Conservation (phyloP, 2,888 invertebrate species). For the Chelonus formosanus region DNA sequence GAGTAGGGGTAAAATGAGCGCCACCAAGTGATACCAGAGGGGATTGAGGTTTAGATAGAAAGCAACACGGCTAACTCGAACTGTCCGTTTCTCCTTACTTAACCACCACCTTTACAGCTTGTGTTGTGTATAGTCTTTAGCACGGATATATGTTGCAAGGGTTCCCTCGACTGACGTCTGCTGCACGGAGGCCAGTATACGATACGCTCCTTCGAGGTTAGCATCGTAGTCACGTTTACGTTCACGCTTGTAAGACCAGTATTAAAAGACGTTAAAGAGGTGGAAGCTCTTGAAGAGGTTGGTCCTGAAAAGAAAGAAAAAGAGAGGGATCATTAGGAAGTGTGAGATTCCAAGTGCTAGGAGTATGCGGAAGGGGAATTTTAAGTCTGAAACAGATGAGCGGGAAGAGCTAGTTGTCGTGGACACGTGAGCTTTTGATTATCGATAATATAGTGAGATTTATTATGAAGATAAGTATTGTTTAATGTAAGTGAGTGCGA, state of each 20-base stretch:
- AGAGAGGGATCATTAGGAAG: slow-evolving; percentile 4
- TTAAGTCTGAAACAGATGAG: slow-evolving; percentile 30
- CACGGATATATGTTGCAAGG: slow-evolving; percentile 45
- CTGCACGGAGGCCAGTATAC: slow-evolving; percentile 53
- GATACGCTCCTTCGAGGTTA: slow-evolving; percentile 55
- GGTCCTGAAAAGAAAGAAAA: slow-evolving; percentile 4
- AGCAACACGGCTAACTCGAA: slow-evolving; percentile 21
- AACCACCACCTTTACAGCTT: slow-evolving; percentile 32
- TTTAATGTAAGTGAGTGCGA: neutral
- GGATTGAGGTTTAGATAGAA: slow-evolving; percentile 40
- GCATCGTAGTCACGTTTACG: slow-evolving; percentile 43
- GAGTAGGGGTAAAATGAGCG: slow-evolving; percentile 11
- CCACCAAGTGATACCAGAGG: slow-evolving; percentile 42
- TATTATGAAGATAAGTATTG: neutral
- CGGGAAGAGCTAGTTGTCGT: slow-evolving; percentile 48
- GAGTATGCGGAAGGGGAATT: slow-evolving; percentile 27
- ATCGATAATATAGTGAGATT: slow-evolving; percentile 1
- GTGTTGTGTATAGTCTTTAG: slow-evolving; percentile 18
- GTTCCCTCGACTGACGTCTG: slow-evolving; percentile 49
- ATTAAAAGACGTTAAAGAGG: slow-evolving; percentile 37
- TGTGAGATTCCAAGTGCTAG: slow-evolving; percentile 6
- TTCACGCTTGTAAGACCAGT: slow-evolving; percentile 18
- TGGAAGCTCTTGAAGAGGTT: slow-evolving; percentile 29
- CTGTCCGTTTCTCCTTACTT: slow-evolving; percentile 1
- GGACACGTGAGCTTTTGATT: slow-evolving; percentile 46